Evolutionary conservation across 2,113 vertebrate species (phyloP).

Genomic region (Psephotus haematonotus): DNA sequence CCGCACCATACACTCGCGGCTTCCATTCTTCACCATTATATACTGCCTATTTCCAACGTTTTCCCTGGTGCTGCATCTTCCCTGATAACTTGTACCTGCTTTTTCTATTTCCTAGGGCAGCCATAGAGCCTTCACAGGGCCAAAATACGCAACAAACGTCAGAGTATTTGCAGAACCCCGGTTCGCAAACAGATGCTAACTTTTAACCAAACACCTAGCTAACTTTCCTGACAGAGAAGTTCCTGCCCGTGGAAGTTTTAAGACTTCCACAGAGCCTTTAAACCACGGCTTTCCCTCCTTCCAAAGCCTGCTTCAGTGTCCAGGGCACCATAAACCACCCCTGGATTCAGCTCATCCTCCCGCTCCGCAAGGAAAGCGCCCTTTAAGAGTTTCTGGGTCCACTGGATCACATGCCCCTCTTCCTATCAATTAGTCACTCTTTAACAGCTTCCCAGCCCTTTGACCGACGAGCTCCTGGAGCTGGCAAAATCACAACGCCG

Average conservation of each 20-base stretch:
- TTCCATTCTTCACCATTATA: not conserved
- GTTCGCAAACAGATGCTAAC: not conserved
- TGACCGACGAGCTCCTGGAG: not conserved
- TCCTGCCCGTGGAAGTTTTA: not conserved
- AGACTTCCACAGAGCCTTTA: not conserved
- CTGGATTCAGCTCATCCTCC: not conserved
- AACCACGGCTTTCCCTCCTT: not conserved
- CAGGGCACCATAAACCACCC: rapidly evolving
- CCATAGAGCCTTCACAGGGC: not conserved
- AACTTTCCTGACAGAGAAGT: not conserved
- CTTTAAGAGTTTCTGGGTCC: not conserved
- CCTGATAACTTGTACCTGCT: not conserved
- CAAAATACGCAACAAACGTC: rapidly evolving
- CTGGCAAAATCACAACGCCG: not conserved
- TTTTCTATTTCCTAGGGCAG: not conserved
- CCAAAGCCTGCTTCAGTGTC: not conserved
- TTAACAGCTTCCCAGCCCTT: not conserved
- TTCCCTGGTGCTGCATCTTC: not conserved
- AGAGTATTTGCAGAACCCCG: rapidly evolving
- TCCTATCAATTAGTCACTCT: not conserved
- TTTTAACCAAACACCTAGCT: not conserved
- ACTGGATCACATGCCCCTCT: not conserved
- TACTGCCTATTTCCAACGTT: rapidly evolving
- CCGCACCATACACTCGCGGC: not conserved
- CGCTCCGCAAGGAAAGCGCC: not conserved